A percentile compares a stretch with the other conserved stretches of the same genome.
These are phyloP conservation scores for Dicycla oo DNA, from an alignment of 2,888 invertebrate species.

Conservation along the genomic window DNA sequence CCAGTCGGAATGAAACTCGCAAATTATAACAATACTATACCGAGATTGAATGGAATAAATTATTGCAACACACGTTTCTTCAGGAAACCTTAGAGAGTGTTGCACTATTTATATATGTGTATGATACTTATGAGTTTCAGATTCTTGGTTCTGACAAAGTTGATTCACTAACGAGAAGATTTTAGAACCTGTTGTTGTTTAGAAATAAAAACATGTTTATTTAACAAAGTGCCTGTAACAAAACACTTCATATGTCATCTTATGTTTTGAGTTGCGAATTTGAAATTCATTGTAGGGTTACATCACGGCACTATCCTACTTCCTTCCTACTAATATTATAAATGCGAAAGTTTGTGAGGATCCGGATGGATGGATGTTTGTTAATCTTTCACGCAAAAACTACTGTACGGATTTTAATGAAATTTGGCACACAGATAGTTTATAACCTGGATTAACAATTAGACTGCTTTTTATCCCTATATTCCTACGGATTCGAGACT, in stretches of 20 bases:
- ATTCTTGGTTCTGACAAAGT: slow-evolving; percentile 29
- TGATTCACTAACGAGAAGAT: neutral
- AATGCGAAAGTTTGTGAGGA: too few relatives aligned
- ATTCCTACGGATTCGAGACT: too few relatives aligned
- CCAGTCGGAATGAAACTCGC: slow-evolving; percentile 50
- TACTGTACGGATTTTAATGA: too few relatives aligned
- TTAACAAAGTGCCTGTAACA: slow-evolving; percentile 11
- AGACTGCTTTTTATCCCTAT: too few relatives aligned
- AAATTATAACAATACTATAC: slow-evolving; percentile 45
- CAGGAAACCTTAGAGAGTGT: slow-evolving; percentile 43
- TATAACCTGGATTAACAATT: too few relatives aligned
- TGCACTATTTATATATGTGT: slow-evolving; percentile 45
- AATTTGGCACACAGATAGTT: too few relatives aligned
- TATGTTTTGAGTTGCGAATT: slow-evolving; percentile 26
- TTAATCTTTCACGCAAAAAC: too few relatives aligned
- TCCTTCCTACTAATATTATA: too few relatives aligned
- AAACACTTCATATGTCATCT: slow-evolving; percentile 21
- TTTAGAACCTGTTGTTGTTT: slow-evolving; percentile 13
- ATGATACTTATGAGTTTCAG: slow-evolving; percentile 17
- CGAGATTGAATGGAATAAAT: slow-evolving; percentile 57
- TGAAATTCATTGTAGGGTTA: slow-evolving; percentile 26
- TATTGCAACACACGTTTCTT: slow-evolving; percentile 45
- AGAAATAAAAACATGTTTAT: neutral
- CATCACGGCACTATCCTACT: slow-evolving; percentile 17
- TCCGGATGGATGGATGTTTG: too few relatives aligned